phyloP scores from a whole-genome alignment of 2,797 vertebrate species.

The Hipposideros larvatus region DNA sequence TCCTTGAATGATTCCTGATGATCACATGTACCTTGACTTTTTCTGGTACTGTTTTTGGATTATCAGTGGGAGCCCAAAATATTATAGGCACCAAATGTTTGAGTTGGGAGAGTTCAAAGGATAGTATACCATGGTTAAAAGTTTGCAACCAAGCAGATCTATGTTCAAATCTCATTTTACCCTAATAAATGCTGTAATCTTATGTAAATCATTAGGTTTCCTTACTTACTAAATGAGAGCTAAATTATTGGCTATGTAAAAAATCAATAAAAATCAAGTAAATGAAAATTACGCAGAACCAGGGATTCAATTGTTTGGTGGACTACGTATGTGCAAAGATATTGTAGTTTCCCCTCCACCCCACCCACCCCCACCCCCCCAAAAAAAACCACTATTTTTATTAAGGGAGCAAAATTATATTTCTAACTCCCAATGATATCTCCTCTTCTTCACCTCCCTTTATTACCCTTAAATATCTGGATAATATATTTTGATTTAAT shows the following conservation, averaged over 20 bases:
- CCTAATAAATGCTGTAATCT: neutral
- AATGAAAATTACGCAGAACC: neutral
- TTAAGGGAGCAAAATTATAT: neutral
- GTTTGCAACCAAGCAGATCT: neutral
- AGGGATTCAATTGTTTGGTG: neutral
- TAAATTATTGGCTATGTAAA: neutral
- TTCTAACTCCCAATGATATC: neutral
- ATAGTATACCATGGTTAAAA: neutral
- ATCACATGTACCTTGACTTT: neutral
- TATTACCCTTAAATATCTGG: neutral
- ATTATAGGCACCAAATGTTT: neutral
- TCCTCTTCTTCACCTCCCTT: neutral
- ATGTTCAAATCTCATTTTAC: neutral
- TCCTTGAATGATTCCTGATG: neutral
- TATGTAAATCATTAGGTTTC: neutral
- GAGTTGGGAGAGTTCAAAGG: neutral
- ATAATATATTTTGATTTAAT: neutral
- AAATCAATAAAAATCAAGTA: neutral
- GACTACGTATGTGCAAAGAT: neutral
- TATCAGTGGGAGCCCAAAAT: neutral
- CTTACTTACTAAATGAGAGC: neutral
- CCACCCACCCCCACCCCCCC: fast-evolving
- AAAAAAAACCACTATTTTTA: neutral
- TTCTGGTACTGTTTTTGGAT: neutral
- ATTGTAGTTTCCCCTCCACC: neutral